phyloP scores from a whole-genome alignment of 2,113 vertebrate species.

The Loxodonta africana region DNA sequence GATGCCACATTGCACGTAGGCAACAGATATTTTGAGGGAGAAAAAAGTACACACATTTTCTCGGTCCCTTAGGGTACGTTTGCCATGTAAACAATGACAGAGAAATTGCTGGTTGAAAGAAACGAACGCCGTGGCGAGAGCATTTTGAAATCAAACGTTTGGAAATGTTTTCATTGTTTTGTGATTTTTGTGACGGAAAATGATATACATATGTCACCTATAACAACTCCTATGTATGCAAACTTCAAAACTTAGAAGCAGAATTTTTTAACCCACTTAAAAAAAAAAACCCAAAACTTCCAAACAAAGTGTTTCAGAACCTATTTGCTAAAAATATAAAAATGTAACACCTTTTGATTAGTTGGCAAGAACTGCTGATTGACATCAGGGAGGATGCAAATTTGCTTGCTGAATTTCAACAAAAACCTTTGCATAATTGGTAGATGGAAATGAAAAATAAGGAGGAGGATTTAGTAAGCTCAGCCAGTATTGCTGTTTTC shows the following conservation, averaged over 20 bases:
- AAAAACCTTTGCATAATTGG: slow-evolving; percentile 82
- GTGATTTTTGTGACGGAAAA: slow-evolving; percentile 44
- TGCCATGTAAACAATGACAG: slow-evolving; percentile 58
- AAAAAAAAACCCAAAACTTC: neutral
- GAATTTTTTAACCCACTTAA: slow-evolving; percentile 64
- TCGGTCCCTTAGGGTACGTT: neutral
- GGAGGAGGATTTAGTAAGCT: slow-evolving; percentile 63
- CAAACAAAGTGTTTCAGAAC: slow-evolving; percentile 69
- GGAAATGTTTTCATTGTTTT: slow-evolving; percentile 46
- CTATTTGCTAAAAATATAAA: slow-evolving; percentile 80
- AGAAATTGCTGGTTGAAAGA: slow-evolving; percentile 50
- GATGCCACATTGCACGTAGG: neutral
- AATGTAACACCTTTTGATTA: slow-evolving; percentile 82
- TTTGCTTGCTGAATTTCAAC: slow-evolving; percentile 81
- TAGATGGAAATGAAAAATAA: slow-evolving; percentile 64
- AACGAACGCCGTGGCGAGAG: slow-evolving; percentile 45
- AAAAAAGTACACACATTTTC: neutral
- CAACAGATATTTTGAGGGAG: slow-evolving; percentile 27
- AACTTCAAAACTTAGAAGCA: slow-evolving; percentile 66
- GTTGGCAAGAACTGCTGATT: slow-evolving; percentile 79
- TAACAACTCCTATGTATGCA: neutral
- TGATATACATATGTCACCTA: neutral
- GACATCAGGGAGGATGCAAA: slow-evolving; percentile 76
- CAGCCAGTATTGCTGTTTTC: slow-evolving; percentile 26
- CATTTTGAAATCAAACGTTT: slow-evolving; percentile 67